Base-by-base conservation (phyloP, 2,888 invertebrate species). In the Cistogaster globosa region DNA sequence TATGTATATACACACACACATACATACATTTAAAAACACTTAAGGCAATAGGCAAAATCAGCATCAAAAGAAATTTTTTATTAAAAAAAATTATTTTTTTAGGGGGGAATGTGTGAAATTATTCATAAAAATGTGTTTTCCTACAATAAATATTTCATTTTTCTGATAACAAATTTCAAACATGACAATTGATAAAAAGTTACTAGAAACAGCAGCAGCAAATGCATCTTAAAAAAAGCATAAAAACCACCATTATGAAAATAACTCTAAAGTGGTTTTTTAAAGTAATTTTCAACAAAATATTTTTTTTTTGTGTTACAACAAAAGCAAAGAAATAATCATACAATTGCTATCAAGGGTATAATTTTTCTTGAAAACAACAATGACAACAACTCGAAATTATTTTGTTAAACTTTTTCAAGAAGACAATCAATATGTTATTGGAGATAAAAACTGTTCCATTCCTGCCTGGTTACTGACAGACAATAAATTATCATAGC, bases 401-500 rank as follows among this genome's bases (percentile, higher is more conserved):
- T 42, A 32, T 60, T 53, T 22, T 62, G 26, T 55, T 45, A 20
- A 65, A 71, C 53, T 79, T 57, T 57, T 16, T 18, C 20, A 53
- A 53, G 20, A 53, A 53, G 18, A 3, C 51, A 53, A 53, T 53
- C 51, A 20, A 53, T 57, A 72, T 69, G 65, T 67, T 69, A 42
- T 67, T 55, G 32, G 36, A 48, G 45, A 79, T 45, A 48, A 38
- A 72, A 58, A 65, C 53, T 60, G 60, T 45, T 60, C 3, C 38
- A 69, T 62, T 14, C 51, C 36, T 78, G 8, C 0, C 8, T 32
- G 38, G 60, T 53, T 20, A 69, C 53, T 78, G 69, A 58, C 79
- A 80, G 65, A 79, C 72, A 80, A 80, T 80, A 80, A 80, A 67
- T 72, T 67, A 16, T 51, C 72, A 53, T 72, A 62, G 62, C n/a